Percentiles rank a stretch among this genome's conserved stretches.
Conservation (phyloP, 2,888 invertebrate species). For the Allygus modestus region DNA sequence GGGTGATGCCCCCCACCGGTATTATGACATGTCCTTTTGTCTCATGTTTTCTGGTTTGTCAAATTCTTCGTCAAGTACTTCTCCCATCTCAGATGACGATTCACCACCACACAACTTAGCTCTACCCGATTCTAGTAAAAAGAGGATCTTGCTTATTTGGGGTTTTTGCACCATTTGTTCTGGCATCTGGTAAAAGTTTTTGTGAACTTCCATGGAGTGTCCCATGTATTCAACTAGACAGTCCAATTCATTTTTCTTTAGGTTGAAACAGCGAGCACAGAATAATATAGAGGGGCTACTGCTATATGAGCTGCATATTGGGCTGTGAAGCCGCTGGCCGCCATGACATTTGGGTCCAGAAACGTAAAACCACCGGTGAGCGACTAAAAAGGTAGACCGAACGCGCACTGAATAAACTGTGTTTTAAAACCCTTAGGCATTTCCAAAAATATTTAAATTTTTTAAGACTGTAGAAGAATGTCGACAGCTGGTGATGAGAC, state of each 20-base stretch:
- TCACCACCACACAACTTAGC: neutral
- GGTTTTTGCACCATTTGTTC: neutral
- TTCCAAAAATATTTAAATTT: too few relatives aligned
- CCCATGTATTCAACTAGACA: neutral
- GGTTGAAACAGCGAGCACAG: too few relatives aligned
- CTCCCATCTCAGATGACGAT: neutral
- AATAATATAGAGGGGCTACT: too few relatives aligned
- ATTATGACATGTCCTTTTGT: neutral
- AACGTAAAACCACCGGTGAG: too few relatives aligned
- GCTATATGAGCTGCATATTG: too few relatives aligned
- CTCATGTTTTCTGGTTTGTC: neutral
- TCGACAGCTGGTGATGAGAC: too few relatives aligned
- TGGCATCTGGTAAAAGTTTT: constrained; percentile 2
- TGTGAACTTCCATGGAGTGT: neutral
- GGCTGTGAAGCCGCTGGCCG: too few relatives aligned
- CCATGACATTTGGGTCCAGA: too few relatives aligned
- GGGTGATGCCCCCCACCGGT: neutral
- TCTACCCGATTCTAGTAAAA: constrained; percentile 1
- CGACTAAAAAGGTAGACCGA: too few relatives aligned
- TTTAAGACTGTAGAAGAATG: too few relatives aligned
- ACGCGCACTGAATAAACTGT: too few relatives aligned
- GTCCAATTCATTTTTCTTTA: neutral
- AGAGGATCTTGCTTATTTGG: neutral
- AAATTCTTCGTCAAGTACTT: neutral
- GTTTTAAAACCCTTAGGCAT: too few relatives aligned